A percentile compares a stretch with the other conserved stretches of the same genome.
These are phyloP conservation scores for Brachypodius melanocephalos DNA, from an alignment of 2,113 vertebrate species.

Conservation along the genomic window DNA sequence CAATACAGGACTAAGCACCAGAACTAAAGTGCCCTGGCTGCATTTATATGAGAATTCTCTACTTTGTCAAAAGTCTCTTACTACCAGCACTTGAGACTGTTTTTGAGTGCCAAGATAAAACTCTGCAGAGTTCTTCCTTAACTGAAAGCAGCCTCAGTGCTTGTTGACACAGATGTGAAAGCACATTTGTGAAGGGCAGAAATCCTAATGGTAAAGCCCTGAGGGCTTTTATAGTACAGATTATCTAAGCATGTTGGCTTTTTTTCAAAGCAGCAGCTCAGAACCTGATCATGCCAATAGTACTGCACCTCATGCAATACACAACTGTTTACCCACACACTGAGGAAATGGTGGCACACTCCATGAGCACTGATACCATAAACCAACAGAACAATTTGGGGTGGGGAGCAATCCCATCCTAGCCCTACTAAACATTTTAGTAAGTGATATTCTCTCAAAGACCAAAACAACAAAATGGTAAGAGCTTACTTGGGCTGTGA, in stretches of 20 bases:
- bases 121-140: not conserved
- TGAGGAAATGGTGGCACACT: not conserved
- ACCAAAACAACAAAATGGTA: not conserved
- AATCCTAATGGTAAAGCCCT: not conserved
- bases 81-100: not conserved
- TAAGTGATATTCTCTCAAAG: not conserved
- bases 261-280: not conserved
- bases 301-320: not conserved
- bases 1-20: not conserved
- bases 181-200: not conserved
- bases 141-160: not conserved
- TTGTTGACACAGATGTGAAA: not conserved
- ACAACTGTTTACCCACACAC: not conserved
- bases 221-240: not conserved
- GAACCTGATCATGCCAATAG: not conserved
- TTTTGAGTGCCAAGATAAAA: not conserved
- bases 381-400: not conserved
- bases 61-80: not conserved
- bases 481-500: constrained; percentile 80
- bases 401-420: not conserved
- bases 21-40: not conserved
- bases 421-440: not conserved
- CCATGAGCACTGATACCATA: not conserved
- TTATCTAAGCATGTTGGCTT: not conserved
- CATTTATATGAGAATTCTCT: not conserved